phyloP scores from a whole-genome alignment of 2,888 invertebrate species.

The Drosophila meridionalis region DNA sequence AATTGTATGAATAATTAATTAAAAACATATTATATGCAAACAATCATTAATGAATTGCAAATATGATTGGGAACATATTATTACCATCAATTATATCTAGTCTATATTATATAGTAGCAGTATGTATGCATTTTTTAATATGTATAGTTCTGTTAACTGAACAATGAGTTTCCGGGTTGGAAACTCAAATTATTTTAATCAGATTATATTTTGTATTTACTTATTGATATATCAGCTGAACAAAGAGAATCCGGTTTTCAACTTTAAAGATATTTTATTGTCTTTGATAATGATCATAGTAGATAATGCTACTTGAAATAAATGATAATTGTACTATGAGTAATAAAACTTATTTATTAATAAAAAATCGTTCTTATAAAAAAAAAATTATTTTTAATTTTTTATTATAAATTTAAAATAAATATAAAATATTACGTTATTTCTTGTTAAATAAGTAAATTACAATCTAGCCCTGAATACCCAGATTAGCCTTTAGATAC shows the following conservation, averaged over 20 bases:
- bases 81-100: neutral
- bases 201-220: neutral
- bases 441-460: neutral
- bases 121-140: neutral
- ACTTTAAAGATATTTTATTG: neutral
- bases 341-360: neutral
- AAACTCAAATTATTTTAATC: neutral
- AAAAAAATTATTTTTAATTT: neutral
- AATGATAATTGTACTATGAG: neutral
- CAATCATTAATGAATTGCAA: neutral
- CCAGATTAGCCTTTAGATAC: neutral
- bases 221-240: neutral
- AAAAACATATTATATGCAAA: neutral
- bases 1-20: constrained; percentile 5
- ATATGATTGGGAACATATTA: neutral
- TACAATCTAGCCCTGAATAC: neutral
- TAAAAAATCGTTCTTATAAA: neutral
- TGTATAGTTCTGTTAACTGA: neutral
- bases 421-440: neutral
- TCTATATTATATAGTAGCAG: neutral
- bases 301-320: neutral
- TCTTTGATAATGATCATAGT: neutral
- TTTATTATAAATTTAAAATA: neutral
- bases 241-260: neutral
- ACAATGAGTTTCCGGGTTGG: constrained; percentile 7